Evolutionary conservation across 2,113 vertebrate genomes (phyloP), one percentile per base, ranked within the genome.

Genomic region (Atractosteus spatula): DNA sequence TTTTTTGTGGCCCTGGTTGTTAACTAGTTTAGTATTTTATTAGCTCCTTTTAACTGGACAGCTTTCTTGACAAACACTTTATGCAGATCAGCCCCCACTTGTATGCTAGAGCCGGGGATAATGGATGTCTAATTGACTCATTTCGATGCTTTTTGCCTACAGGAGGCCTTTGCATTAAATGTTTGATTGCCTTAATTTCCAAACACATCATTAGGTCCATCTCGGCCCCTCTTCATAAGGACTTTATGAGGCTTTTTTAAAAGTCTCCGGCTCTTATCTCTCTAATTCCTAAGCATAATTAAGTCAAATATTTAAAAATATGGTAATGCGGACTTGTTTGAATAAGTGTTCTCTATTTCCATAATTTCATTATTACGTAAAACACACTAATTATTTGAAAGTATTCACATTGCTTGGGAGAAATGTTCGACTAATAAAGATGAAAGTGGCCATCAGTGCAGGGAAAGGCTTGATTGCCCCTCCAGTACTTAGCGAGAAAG

Each of bases 91-190:
- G 78, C 91, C 91, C 90, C 92, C 89, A 93, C 92, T 92, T 94
- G 94, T 94, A 94, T 94, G 95, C 91, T 92, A 90, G 93, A 90
- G 91, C 86, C 84, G 89, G 92, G 93, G 95, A 97, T 99, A 98
- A 98, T 98, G 96, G 94, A 95, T 94, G 94, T 95, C 95, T 98
- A 99, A 99, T 98, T 97, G 97, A 98, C 96, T 97, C 96, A 98
- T 99, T 99, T 97, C 94, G 94, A 95, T 95, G 95, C 95, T 95
- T 93, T 88, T 95, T 95, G 95, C 96, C 96, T 95, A 96, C 95
- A 98, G 96, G 95, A 95, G 92, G 94, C 90, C 86, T 84, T 84
- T 84, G 95, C 94, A 93, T 96, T 98, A 97, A 98, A 97, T 98
- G 96, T 98, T 96, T 96, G 96, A 98, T 98, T 94, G 95, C 94